A percentile compares a stretch with the other conserved stretches of the same genome.
Conservation (phyloP, 2,797 vertebrate species). For the Lepidocolaptes lacrymiger region DNA sequence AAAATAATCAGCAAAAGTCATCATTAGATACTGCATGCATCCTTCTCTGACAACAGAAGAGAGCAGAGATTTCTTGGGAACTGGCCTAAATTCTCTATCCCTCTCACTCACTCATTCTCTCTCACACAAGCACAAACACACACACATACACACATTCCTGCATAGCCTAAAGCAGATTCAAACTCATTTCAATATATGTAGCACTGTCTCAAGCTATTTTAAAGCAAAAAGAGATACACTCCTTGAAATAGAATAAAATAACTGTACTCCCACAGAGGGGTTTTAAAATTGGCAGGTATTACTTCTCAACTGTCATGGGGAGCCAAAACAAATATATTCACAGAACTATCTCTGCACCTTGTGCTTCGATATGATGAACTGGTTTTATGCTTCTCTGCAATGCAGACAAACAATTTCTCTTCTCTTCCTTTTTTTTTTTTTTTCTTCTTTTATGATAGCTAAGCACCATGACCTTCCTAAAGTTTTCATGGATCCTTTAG, state of each 20-base stretch:
- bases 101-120: not conserved
- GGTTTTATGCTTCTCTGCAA: conserved; percentile 66
- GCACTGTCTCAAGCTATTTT: conserved; percentile 29
- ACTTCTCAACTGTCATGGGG: conserved; percentile 33
- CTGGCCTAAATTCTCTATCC: not conserved
- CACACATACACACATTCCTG: not conserved
- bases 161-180: not conserved
- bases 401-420: conserved; percentile 57
- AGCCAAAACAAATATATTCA: conserved; percentile 32
- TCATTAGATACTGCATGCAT: not conserved
- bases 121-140: too few species aligned
- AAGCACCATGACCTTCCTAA: conserved; percentile 57
- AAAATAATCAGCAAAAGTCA: not conserved
- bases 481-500: conserved; percentile 49
- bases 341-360: conserved; percentile 13
- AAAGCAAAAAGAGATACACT: not conserved
- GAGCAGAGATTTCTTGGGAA: not conserved
- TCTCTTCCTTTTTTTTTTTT: not conserved
- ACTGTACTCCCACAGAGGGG: not conserved
- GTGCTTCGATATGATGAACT: conserved; percentile 2
- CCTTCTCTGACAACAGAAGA: not conserved
- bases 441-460: not conserved
- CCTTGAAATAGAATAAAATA: conserved; percentile 45
- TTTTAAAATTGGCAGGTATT: conserved; percentile 27
- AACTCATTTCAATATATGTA: conserved; percentile 17